Percentiles rank a stretch among this genome's conserved stretches.
Conservation (phyloP, 2,113 vertebrate species). For the Sinosuthora webbiana region DNA sequence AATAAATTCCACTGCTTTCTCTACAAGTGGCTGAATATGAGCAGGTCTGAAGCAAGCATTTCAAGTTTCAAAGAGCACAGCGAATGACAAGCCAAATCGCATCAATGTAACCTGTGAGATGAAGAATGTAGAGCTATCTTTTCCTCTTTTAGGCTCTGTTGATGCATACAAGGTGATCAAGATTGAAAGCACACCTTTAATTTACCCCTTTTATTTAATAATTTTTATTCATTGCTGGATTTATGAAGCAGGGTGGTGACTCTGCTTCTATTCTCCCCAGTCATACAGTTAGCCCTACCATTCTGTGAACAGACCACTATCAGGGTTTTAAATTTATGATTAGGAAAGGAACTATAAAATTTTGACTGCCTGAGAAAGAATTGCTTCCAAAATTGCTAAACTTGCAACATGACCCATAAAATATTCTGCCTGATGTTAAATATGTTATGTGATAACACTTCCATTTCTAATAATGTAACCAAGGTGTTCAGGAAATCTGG, state of each 20-base stretch:
- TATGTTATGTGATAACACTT: background rate
- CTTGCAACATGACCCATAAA: background rate
- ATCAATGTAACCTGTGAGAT: background rate
- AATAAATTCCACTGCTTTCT: background rate
- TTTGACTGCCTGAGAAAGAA: background rate
- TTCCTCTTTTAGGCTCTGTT: background rate
- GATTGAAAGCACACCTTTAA: background rate
- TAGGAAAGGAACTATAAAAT: background rate
- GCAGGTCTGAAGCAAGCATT: background rate
- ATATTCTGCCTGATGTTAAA: background rate
- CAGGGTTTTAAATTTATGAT: background rate
- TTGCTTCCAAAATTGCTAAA: slow-evolving; percentile 1
- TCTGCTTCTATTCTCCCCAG: background rate
- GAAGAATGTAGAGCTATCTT: background rate
- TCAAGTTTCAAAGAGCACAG: background rate
- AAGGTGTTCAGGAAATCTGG: background rate
- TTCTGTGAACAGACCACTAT: background rate
- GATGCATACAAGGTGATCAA: background rate
- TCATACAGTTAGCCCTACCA: background rate
- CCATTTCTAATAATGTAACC: background rate
- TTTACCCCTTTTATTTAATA: background rate
- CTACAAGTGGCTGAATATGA: background rate
- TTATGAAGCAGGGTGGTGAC: background rate
- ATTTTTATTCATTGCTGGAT: background rate
- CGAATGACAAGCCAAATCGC: background rate